A percentile compares a stretch with the other conserved stretches of the same genome.
Evolutionary conservation across 1,140 invertebrate species (phyloP).

Genomic region (Drosophila ogumai): DNA sequence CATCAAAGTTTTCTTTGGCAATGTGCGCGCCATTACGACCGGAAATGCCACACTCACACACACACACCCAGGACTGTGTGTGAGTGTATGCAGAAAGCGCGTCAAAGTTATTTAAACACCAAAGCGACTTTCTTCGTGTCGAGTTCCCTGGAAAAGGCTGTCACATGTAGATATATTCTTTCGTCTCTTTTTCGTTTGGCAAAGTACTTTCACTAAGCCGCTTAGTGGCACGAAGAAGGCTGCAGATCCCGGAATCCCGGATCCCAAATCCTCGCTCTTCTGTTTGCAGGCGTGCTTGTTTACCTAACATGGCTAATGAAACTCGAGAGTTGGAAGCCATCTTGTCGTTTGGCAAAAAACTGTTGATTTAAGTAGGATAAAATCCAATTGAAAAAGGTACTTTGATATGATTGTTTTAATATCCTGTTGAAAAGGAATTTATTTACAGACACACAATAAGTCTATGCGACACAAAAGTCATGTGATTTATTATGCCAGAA

Average conservation of each 20-base stretch:
- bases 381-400: constrained; percentile 14
- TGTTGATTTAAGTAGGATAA: constrained; percentile 30
- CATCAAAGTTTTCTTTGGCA: constrained; percentile 60
- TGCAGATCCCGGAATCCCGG: constrained; percentile 16
- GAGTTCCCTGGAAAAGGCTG: constrained; percentile 27
- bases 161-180: constrained; percentile 16
- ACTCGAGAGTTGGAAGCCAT: constrained; percentile 51
- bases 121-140: constrained; percentile 34
- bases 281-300: constrained; percentile 35
- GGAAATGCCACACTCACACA: constrained; percentile 50
- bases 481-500: background rate
- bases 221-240: constrained; percentile 54
- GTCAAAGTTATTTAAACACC: constrained; percentile 80
- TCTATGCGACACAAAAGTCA: background rate
- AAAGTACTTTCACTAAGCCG: constrained; percentile 74
- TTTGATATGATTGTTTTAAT: constrained; percentile 25
- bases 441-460: background rate
- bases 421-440: background rate
- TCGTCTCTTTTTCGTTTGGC: constrained; percentile 40
- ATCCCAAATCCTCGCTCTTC: constrained; percentile 21
- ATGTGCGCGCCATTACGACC: constrained; percentile 57
- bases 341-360: constrained; percentile 25
- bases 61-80: constrained; percentile 10
- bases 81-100: constrained; percentile 49
- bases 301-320: constrained; percentile 72